Conservation (phyloP, 2,113 vertebrate species). For the human (Homo sapiens) region GRCh38 chr9:26472501-26473000, state of each 20-base stretch:
- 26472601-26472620: not conserved
- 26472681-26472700: not conserved
- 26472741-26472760: not conserved
- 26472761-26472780: not conserved
- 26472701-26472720: not conserved
- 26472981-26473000: not conserved
- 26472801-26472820: not conserved
- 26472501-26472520: not conserved
- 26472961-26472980: not conserved
- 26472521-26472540: not conserved
- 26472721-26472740: not conserved
- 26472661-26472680: not conserved
- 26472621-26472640: not conserved
- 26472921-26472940: not conserved
- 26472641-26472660: not conserved
- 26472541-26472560: not conserved
- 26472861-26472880: not conserved
- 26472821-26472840: not conserved
- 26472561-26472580: not conserved
- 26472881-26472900: not conserved
- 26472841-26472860: not conserved
- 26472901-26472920: not conserved
- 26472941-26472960: not conserved
- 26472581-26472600: not conserved
- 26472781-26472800: not conserved